A percentile compares a stretch with the other conserved stretches of the same genome.
Conservation (phyloP, 2,113 vertebrate genomes). For the Ammodytes dubius region DNA sequence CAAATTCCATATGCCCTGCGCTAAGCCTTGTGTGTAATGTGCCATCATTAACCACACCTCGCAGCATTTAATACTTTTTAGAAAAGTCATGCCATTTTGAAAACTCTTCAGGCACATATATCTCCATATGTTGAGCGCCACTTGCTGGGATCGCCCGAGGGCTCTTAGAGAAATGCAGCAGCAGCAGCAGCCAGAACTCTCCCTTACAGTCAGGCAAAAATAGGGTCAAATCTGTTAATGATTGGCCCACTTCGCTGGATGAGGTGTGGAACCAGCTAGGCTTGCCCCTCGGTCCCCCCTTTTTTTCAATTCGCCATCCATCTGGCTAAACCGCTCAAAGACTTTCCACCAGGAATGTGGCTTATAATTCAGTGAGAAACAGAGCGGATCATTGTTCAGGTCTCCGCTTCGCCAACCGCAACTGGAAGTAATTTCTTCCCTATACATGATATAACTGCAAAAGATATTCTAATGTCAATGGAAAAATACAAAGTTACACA, state of each 20-base stretch:
- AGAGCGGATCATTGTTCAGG: constrained; percentile 52
- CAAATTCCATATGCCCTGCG: constrained; percentile 43
- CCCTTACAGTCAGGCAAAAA: constrained; percentile 54
- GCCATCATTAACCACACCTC: constrained; percentile 11
- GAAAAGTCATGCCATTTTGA: constrained; percentile 27
- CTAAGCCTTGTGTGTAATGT: constrained; percentile 32
- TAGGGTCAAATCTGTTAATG: constrained; percentile 74
- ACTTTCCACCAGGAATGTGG: constrained; percentile 48
- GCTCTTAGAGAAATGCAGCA: constrained; percentile 50
- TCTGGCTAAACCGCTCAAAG: constrained; percentile 49
- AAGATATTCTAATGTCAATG: constrained; percentile 21
- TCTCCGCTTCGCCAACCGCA: constrained; percentile 6
- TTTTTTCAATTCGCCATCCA: constrained; percentile 52
- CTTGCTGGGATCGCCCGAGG: constrained; percentile 61
- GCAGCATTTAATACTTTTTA: constrained; percentile 39
- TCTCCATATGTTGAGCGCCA: constrained; percentile 63
- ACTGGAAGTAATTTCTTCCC: constrained; percentile 45
- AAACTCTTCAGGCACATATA: constrained; percentile 38
- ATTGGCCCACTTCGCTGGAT: constrained; percentile 63
- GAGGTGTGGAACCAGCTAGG: constrained; percentile 48
- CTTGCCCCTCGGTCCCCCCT: constrained; percentile 11
- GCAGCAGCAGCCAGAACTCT: constrained; percentile 36
- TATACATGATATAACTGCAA: constrained; percentile 2
- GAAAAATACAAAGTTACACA: constrained; percentile 8
- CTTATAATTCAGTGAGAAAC: constrained; percentile 37